A percentile compares a stretch with the other conserved stretches of the same genome.
phyloP scores from a whole-genome alignment of 2,888 invertebrate species.

The Glaucopsyche alexis region DNA sequence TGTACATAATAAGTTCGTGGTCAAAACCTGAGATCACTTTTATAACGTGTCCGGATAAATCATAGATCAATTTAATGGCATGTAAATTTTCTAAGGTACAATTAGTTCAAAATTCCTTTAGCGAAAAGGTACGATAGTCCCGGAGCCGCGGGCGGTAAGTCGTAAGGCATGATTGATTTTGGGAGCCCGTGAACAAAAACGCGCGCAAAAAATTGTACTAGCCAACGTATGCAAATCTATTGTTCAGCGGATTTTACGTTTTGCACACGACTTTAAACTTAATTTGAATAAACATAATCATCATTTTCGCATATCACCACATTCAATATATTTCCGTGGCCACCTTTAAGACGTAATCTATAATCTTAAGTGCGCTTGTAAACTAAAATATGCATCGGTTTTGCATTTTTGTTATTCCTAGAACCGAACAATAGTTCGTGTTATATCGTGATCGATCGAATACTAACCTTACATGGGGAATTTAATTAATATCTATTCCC shows the following conservation, averaged over 20 bases:
- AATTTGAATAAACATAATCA: constrained; percentile 19
- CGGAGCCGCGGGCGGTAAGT: constrained; percentile 25
- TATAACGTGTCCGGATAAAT: background rate
- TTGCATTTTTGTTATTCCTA: constrained; percentile 36
- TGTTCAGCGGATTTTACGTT: constrained; percentile 35
- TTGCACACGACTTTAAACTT: constrained; percentile 7
- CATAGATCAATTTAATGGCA: constrained; percentile 21
- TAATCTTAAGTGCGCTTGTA: constrained; percentile 40
- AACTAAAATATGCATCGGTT: constrained; percentile 39
- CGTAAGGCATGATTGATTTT: constrained; percentile 42
- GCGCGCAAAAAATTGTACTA: constrained; percentile 44
- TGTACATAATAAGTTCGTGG: background rate
- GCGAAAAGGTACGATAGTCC: constrained; percentile 9
- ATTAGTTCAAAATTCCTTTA: constrained; percentile 23
- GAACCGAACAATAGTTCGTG: constrained; percentile 34
- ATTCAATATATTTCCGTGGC: constrained; percentile 19
- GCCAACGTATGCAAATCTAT: constrained; percentile 46
- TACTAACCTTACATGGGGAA: constrained; percentile 5
- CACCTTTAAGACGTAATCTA: constrained; percentile 36
- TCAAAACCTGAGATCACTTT: background rate
- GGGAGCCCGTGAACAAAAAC: constrained; percentile 42
- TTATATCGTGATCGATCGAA: constrained; percentile 28
- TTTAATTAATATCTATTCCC: constrained; percentile 1
- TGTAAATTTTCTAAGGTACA: constrained; percentile 20
- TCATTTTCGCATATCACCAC: constrained; percentile 25